These are phyloP conservation scores for Drosophila niveifrons DNA, from an alignment of 2,888 invertebrate genomes.

Conservation along the genomic window DNA sequence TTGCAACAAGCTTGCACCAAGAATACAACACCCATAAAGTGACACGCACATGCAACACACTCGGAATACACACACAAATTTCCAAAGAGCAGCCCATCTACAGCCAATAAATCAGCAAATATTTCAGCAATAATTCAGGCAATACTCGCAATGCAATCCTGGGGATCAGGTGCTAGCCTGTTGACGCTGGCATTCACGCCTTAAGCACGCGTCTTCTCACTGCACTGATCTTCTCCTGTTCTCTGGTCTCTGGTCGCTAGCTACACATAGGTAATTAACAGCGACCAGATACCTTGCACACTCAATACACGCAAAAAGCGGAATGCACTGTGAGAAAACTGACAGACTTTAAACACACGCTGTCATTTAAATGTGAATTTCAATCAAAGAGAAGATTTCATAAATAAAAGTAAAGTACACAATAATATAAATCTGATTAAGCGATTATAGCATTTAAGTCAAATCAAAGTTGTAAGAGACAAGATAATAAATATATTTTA, in stretches of 20 bases:
- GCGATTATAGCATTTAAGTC: too few relatives aligned
- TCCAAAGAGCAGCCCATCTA: conserved; percentile 12
- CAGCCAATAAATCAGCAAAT: conserved; percentile 78
- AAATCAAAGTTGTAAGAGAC: too few relatives aligned
- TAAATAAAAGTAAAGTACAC: too few relatives aligned
- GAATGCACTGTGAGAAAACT: background rate
- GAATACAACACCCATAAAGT: conserved; percentile 65
- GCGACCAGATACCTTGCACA: conserved; percentile 11
- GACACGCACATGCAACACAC: conserved; percentile 34
- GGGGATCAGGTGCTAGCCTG: conserved; percentile 78
- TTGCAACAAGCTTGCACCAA: conserved; percentile 69
- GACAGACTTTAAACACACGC: too few relatives aligned
- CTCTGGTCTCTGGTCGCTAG: conserved; percentile 13
- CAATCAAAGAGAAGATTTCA: too few relatives aligned
- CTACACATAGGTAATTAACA: conserved; percentile 65
- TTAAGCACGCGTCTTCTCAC: conserved; percentile 65
- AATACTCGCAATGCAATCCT: conserved; percentile 19
- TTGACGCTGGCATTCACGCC: conserved; percentile 83
- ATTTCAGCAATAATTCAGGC: conserved; percentile 82
- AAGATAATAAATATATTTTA: too few relatives aligned
- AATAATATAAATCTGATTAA: too few relatives aligned
- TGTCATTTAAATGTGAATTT: too few relatives aligned
- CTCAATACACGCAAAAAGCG: background rate
- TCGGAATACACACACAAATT: background rate
- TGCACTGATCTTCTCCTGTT: conserved; percentile 13